These are phyloP conservation scores for Hypanus sabinus DNA, from an alignment of 2,113 vertebrate genomes.

Conservation along the genomic window DNA sequence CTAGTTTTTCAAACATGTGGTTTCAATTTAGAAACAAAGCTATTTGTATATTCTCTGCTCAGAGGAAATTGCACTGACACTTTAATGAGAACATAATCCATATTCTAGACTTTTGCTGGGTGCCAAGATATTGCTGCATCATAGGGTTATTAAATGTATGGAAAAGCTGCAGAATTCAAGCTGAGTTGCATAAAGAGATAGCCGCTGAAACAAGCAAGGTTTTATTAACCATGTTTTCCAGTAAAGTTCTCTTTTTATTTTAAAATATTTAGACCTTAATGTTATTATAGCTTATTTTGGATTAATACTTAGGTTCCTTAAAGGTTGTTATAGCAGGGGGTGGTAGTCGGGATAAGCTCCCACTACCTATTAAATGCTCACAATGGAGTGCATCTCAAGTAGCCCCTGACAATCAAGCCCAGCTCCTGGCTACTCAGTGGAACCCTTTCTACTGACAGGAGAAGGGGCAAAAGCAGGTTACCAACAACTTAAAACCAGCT, in stretches of 20 bases:
- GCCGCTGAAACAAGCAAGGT: not conserved
- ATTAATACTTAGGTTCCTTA: not conserved
- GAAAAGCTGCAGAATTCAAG: not conserved
- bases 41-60: constrained; percentile 2
- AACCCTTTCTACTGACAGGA: no score
- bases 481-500: no score
- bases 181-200: constrained; percentile 22
- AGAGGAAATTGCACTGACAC: constrained; percentile 29
- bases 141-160: constrained; percentile 3
- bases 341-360: no score
- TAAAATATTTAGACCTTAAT: not conserved
- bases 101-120: constrained; percentile 29
- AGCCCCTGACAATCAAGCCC: no score
- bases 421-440: no score
- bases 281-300: not conserved
- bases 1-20: not conserved
- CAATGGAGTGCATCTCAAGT: no score
- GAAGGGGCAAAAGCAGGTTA: no score
- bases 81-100: constrained; percentile 36
- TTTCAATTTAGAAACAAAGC: constrained; percentile 11
- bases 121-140: no score
- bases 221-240: not conserved
- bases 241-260: not conserved
- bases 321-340: no score
- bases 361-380: no score